Percentiles rank a stretch among this genome's conserved stretches.
phyloP scores from a whole-genome alignment of 2,113 vertebrate genomes.

The Recurvirostra avosetta region DNA sequence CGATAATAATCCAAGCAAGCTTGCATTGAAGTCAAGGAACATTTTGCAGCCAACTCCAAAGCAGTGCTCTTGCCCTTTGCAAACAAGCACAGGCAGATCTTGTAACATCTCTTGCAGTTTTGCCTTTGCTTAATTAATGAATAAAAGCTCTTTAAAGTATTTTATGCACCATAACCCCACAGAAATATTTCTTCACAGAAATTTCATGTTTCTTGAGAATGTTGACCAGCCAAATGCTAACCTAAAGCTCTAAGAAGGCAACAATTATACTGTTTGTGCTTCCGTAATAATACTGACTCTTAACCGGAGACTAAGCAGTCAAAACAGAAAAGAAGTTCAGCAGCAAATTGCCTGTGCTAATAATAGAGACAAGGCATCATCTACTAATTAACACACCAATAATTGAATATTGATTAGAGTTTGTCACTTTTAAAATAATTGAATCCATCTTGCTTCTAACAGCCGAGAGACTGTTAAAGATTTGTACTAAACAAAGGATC shows the following conservation, averaged over 20 bases:
- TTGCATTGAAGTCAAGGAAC: not conserved
- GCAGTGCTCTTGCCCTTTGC: not conserved
- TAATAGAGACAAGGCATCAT: conserved; percentile 64
- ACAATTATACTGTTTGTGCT: not conserved
- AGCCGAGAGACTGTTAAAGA: conserved; percentile 2
- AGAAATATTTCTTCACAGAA: not conserved
- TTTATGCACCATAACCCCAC: not conserved
- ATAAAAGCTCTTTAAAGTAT: not conserved
- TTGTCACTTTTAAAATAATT: conserved; percentile 70
- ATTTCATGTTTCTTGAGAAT: not conserved
- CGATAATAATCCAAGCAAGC: not conserved
- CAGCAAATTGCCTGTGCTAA: conserved; percentile 39
- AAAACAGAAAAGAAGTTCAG: conserved; percentile 57
- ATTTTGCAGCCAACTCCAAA: not conserved
- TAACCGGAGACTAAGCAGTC: conserved; percentile 23
- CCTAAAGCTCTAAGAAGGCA: not conserved
- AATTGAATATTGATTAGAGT: conserved; percentile 74
- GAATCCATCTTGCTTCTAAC: conserved; percentile 8
- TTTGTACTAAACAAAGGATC: conserved; percentile 35
- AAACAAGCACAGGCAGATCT: not conserved
- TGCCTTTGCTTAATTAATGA: not conserved
- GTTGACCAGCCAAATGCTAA: not conserved
- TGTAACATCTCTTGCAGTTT: not conserved
- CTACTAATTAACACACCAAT: conserved; percentile 73
- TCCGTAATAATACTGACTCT: not conserved